A percentile compares a stretch with the other conserved stretches of the same genome.
Conservation (phyloP, 2,888 invertebrate species). For the Phyto melanocephala region DNA sequence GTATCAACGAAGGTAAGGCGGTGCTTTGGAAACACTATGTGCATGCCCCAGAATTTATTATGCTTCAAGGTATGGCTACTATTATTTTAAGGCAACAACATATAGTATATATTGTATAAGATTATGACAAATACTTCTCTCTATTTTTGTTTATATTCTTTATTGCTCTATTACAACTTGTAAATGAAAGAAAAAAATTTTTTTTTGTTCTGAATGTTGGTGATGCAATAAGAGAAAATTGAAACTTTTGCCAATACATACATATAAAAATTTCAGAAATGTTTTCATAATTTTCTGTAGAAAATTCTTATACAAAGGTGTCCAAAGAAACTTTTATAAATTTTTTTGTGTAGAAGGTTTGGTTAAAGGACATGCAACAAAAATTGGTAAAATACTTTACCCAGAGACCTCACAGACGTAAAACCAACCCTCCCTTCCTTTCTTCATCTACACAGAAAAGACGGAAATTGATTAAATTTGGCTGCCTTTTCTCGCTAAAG, state of each 20-base stretch:
- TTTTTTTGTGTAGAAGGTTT: no score
- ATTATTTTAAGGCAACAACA: constrained; percentile 68
- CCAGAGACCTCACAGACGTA: no score
- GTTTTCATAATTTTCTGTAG: neutral
- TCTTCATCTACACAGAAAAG: no score
- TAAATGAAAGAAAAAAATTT: constrained; percentile 29
- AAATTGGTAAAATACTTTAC: no score
- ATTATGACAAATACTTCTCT: constrained; percentile 33
- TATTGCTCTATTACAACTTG: constrained; percentile 3
- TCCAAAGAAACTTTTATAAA: no score
- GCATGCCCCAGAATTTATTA: constrained; percentile 90
- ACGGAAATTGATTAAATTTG: no score
- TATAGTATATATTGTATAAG: constrained; percentile 75
- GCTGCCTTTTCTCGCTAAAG: no score
- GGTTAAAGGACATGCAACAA: no score
- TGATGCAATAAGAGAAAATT: constrained; percentile 39
- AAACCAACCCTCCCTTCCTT: no score
- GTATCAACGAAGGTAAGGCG: constrained; percentile 82
- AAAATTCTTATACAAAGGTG: no score
- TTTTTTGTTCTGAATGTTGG: constrained; percentile 22
- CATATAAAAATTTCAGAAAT: no score
- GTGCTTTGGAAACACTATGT: constrained; percentile 86
- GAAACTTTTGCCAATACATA: no score
- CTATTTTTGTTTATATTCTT: neutral
- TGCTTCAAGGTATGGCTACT: constrained; percentile 88